These are phyloP conservation scores for Siniperca scherzeri DNA, from an alignment of 2,797 vertebrate genomes.

Conservation along the genomic window DNA sequence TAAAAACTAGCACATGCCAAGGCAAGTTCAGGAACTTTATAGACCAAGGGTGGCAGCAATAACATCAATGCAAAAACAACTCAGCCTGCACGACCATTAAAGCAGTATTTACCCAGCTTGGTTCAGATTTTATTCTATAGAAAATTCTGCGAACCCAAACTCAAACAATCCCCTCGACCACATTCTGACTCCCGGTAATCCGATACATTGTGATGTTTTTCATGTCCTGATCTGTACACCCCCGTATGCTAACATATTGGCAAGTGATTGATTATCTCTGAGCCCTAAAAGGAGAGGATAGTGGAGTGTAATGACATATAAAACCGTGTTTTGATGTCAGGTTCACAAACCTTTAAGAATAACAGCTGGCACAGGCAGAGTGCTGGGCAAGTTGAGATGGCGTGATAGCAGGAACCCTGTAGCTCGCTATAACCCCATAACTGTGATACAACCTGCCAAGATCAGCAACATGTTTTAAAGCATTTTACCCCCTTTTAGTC, in stretches of 20 bases:
- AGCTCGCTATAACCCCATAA: slow-evolving; percentile 61
- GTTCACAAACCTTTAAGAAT: slow-evolving; percentile 77
- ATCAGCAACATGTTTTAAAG: slow-evolving; percentile 81
- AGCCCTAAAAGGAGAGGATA: slow-evolving; percentile 59
- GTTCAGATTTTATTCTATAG: slow-evolving; percentile 73
- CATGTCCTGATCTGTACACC: slow-evolving; percentile 59
- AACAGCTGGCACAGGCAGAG: slow-evolving; percentile 72
- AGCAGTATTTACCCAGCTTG: slow-evolving; percentile 81
- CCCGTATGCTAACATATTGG: slow-evolving; percentile 78
- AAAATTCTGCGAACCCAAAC: slow-evolving; percentile 74
- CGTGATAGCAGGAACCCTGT: slow-evolving; percentile 74
- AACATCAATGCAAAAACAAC: slow-evolving; percentile 78
- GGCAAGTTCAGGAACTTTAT: slow-evolving; percentile 66
- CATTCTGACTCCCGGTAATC: slow-evolving; percentile 76
- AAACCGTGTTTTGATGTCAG: slow-evolving; percentile 78
- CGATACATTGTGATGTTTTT: slow-evolving; percentile 73
- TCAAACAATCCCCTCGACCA: slow-evolving; percentile 67
- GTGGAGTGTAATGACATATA: slow-evolving; percentile 78
- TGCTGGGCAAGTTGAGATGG: slow-evolving; percentile 73
- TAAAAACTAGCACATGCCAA: slow-evolving; percentile 46
- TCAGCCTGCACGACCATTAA: slow-evolving; percentile 70
- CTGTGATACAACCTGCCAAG: slow-evolving; percentile 79
- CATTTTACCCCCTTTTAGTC: slow-evolving; percentile 70
- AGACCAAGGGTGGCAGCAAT: slow-evolving; percentile 72
- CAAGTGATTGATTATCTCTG: slow-evolving; percentile 83